Base-by-base conservation (phyloP, 2,888 invertebrate species). In the Habrosyne pyritoides region DNA sequence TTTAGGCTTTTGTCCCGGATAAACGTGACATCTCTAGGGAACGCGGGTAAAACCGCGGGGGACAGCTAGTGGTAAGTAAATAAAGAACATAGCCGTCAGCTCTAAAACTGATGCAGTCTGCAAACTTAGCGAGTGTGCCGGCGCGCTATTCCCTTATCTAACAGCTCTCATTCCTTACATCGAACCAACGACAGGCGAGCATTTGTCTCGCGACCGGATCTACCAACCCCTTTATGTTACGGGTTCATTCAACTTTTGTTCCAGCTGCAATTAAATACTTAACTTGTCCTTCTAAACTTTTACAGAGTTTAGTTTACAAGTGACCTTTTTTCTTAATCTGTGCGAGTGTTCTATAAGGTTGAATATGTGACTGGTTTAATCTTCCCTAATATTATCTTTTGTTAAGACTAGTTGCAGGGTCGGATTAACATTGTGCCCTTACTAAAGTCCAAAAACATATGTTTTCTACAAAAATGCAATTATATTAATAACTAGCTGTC, bases 81-180 rank as follows among this genome's bases (percentile, higher is more conserved):
- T n/a, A n/a, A n/a, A n/a, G n/a, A n/a, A n/a, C n/a, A n/a, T 21
- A 10, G 12, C 47, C 5, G 60, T 53, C 67, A 42, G 26, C 54
- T 77, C 77, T 74, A 69, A 59, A 54, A 53, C 26, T 67, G 64
- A 28, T 36, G 63, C 42, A 56, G 57, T 63, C 69, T 69, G 60
- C 60, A 60, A 53, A 54, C 59, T 59, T 56, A 57, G 63, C 64
- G 74, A 71, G 73, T 73, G 69, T 63, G 66, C 65, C 68, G 70
- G 59, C 69, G 60, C 69, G 61, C 75, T 71, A 75, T 79, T 80
- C 78, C 70, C 84, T 84, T 83, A 83, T 83, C 84, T 83, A 83
- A 84, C 82, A 66, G 75, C 69, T 56, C 72, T 71, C 85, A 85
- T 86, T 82, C 76, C 80, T 84, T 81, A 86, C 81, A 78, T 77